These are phyloP conservation scores for Dicrostonyx torquatus DNA, from an alignment of 2,797 vertebrate genomes.

Conservation along the genomic window DNA sequence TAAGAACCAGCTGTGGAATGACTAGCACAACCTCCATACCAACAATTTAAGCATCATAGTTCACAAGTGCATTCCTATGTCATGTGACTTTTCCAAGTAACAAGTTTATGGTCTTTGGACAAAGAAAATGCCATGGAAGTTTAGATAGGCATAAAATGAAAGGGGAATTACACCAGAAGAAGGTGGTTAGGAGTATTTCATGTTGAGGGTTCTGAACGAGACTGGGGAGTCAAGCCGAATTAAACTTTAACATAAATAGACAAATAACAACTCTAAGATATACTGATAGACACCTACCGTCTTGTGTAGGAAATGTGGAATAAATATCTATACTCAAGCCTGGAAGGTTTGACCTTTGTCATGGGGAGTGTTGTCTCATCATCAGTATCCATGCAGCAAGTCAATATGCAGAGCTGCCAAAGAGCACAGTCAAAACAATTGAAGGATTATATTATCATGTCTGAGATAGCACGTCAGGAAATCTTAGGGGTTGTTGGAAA, in stretches of 20 bases:
- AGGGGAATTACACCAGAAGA: not conserved
- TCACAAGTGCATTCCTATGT: not conserved
- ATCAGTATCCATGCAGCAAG: not conserved
- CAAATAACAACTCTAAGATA: not conserved
- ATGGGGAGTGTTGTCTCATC: not conserved
- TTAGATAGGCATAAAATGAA: not conserved
- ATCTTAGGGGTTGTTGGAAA: not conserved
- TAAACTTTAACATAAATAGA: not conserved
- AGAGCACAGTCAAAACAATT: not conserved
- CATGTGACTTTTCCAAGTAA: not conserved
- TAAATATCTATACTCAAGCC: not conserved
- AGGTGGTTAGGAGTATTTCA: not conserved
- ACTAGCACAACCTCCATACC: not conserved
- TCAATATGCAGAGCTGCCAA: not conserved
- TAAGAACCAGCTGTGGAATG: not conserved
- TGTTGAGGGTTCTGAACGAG: not conserved
- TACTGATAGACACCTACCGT: not conserved
- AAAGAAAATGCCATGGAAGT: not conserved
- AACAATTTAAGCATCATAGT: accelerated
- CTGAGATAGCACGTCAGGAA: not conserved
- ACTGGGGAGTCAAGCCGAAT: not conserved
- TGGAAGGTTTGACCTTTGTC: not conserved
- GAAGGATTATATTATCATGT: not conserved
- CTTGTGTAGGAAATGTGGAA: not conserved
- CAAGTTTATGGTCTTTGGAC: not conserved